phyloP scores from a whole-genome alignment of 37 sponge, comb jelly and placozoan genomes.

The Tethya wilhelma region DNA sequence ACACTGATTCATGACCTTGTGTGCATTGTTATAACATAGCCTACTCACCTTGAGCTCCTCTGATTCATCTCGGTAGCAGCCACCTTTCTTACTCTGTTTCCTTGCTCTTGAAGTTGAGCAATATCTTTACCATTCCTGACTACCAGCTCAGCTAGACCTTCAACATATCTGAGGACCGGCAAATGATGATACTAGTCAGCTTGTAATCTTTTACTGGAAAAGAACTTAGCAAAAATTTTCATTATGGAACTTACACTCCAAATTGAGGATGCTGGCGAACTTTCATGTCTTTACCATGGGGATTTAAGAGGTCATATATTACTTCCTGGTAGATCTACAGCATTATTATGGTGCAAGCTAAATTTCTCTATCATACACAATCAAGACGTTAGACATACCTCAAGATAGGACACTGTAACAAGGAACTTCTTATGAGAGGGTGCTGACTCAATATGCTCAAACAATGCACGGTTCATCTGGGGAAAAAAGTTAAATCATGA shows the following conservation, averaged over 20 bases:
- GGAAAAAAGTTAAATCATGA: background rate
- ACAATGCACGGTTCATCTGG: background rate
- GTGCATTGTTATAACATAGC: background rate
- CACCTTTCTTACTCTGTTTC: slow-evolving; percentile 27
- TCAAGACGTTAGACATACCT: background rate
- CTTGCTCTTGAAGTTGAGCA: slow-evolving; percentile 9
- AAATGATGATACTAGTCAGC: too few relatives aligned
- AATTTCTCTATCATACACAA: too few relatives aligned
- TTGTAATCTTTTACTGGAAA: too few relatives aligned
- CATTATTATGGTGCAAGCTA: too few relatives aligned
- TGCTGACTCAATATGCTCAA: slow-evolving; percentile 4
- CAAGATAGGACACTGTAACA: slow-evolving; percentile 10
- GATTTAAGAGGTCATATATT: background rate
- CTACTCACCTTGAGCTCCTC: slow-evolving; percentile 16
- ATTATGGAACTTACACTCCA: slow-evolving; percentile 7
- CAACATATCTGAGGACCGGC: too few relatives aligned
- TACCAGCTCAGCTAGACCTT: slow-evolving; percentile 13
- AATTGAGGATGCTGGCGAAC: slow-evolving; percentile 9
- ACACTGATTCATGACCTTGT: background rate
- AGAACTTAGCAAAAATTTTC: too few relatives aligned
- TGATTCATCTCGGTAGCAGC: slow-evolving; percentile 30
- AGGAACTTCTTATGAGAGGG: background rate
- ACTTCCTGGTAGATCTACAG: slow-evolving; percentile 12
- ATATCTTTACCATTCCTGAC: slow-evolving; percentile 2
- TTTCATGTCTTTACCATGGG: slow-evolving; percentile 8